A percentile compares a stretch with the other conserved stretches of the same genome.
Conservation (phyloP, 2,888 invertebrate genomes). For the Creontiades dilutus region DNA sequence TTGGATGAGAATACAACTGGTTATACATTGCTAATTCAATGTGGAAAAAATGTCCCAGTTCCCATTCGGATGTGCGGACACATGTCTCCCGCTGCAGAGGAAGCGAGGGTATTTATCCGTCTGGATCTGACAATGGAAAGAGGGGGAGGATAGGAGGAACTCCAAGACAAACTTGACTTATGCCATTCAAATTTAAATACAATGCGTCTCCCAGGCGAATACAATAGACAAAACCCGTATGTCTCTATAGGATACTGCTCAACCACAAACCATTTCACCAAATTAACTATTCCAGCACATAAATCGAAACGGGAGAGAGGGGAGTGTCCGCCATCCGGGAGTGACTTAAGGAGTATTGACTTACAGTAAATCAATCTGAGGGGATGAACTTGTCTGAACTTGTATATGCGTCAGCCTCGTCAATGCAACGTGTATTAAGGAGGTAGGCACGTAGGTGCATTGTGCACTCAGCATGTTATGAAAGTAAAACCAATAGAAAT, state of each 20-base stretch:
- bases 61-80: constrained; percentile 43
- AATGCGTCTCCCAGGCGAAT: constrained; percentile 66
- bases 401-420: constrained; percentile 60
- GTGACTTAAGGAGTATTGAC: constrained; percentile 63
- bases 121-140: constrained; percentile 70
- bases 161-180: constrained; percentile 67
- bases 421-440: not conserved
- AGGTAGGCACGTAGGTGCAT: not conserved
- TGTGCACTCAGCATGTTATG: not conserved
- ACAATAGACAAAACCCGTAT: constrained; percentile 74
- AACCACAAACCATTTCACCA: constrained; percentile 68
- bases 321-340: constrained; percentile 43
- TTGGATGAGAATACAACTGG: not conserved
- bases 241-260: constrained; percentile 72
- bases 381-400: constrained; percentile 69
- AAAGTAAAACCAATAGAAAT: not conserved
- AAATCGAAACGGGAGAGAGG: constrained; percentile 65
- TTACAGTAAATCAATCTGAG: constrained; percentile 58
- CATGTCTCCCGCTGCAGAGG: constrained; percentile 53
- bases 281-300: constrained; percentile 73
- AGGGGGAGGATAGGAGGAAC: constrained; percentile 11
- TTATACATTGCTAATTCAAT: not conserved
- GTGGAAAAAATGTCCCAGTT: constrained; percentile 46
- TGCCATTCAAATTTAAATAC: constrained; percentile 71
- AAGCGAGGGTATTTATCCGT: constrained; percentile 70